phyloP scores from a whole-genome alignment of 2,113 vertebrate genomes.

The Falcunculus frontatus region DNA sequence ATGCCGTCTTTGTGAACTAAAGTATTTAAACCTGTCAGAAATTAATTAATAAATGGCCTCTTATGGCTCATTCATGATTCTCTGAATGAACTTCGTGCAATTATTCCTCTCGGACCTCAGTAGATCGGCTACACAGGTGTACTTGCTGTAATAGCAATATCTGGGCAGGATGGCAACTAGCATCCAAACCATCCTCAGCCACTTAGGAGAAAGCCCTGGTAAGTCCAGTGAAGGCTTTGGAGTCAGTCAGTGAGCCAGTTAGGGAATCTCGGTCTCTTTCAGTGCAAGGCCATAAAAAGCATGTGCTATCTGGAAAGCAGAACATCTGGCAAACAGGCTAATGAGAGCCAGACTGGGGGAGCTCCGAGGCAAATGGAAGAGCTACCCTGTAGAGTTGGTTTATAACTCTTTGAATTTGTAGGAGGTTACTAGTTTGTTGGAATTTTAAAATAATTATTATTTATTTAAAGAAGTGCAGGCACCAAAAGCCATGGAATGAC shows the following conservation, averaged over 20 bases:
- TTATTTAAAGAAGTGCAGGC: background rate
- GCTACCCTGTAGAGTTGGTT: background rate
- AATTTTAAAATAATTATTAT: background rate
- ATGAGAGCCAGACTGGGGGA: slow-evolving; percentile 12
- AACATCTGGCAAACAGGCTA: slow-evolving; percentile 27
- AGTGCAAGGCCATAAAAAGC: background rate
- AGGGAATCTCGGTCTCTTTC: background rate
- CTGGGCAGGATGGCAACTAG: background rate
- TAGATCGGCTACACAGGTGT: too few species aligned
- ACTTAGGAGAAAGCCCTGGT: background rate
- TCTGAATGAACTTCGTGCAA: too few species aligned
- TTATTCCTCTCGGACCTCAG: too few species aligned
- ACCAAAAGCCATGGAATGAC: background rate
- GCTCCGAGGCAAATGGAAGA: background rate
- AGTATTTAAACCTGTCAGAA: too few species aligned
- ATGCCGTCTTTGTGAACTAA: too few species aligned
- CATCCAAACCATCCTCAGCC: background rate
- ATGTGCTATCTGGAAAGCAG: background rate
- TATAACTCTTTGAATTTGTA: background rate
- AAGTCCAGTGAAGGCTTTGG: background rate
- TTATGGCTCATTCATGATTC: too few species aligned
- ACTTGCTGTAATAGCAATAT: background rate
- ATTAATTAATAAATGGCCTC: too few species aligned
- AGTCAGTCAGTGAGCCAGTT: background rate
- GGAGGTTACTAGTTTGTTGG: background rate